Conservation (phyloP, 2,113 vertebrate genomes). For the Hippocampus abdominalis region DNA sequence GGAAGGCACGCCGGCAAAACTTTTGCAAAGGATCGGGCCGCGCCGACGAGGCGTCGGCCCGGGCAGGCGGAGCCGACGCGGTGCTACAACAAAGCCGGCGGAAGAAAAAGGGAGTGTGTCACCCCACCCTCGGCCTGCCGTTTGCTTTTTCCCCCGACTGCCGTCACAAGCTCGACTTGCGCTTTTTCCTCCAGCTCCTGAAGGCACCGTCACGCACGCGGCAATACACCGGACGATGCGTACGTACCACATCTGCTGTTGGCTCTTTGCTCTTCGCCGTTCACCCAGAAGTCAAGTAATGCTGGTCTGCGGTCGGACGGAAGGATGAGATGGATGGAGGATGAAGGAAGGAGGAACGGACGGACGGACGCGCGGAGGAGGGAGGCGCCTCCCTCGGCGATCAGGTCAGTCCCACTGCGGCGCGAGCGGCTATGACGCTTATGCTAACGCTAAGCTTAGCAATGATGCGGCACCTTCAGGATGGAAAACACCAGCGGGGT, state of each 20-base stretch:
- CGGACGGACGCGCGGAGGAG: slow-evolving; percentile 41
- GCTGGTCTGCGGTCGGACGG: slow-evolving; percentile 4
- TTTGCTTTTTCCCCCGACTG: neutral
- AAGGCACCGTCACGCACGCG: neutral
- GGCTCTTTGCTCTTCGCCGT: neutral
- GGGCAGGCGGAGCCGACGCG: too few relatives aligned
- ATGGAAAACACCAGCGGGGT: slow-evolving; percentile 33
- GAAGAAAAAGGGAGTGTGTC: too few relatives aligned
- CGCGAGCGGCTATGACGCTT: slow-evolving; percentile 72
- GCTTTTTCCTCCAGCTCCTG: neutral
- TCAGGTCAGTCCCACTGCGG: slow-evolving; percentile 49
- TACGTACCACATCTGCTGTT: neutral
- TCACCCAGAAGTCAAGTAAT: slow-evolving; percentile 24
- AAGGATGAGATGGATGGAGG: slow-evolving; percentile 77
- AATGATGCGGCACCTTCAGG: slow-evolving; percentile 97
- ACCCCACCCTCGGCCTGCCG: neutral
- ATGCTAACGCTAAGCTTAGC: slow-evolving; percentile 73
- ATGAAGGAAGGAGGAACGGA: slow-evolving; percentile 64
- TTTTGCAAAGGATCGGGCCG: too few relatives aligned
- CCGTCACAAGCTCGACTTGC: neutral
- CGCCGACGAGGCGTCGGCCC: too few relatives aligned
- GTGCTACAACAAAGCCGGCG: neutral
- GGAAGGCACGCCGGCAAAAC: too few relatives aligned
- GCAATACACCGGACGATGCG: neutral
- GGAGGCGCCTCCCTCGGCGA: slow-evolving; percentile 74